Conservation (phyloP, 2,113 vertebrate genomes). For the Hirundichthys speculiger region DNA sequence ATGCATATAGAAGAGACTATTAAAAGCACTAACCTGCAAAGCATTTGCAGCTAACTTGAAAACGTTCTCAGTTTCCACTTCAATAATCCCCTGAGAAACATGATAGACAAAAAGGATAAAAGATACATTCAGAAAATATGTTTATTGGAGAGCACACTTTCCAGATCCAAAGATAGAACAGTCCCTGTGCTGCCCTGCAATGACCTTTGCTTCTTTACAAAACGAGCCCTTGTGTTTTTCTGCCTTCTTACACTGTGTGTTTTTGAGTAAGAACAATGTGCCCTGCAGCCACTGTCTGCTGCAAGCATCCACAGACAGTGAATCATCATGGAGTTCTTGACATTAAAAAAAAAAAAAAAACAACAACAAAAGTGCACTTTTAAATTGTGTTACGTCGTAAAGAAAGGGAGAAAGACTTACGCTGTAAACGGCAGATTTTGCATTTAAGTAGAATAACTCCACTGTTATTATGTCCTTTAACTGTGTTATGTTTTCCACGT, state of each 20-base stretch:
- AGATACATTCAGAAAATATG: slow-evolving; percentile 22
- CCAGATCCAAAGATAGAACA: slow-evolving; percentile 24
- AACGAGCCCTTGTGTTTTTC: slow-evolving; percentile 31
- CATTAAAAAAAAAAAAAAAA: slow-evolving; percentile 11
- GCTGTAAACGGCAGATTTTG: slow-evolving; percentile 96
- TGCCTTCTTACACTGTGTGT: slow-evolving; percentile 16
- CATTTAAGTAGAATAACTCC: slow-evolving; percentile 96
- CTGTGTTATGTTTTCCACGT: slow-evolving; percentile 96
- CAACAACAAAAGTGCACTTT: slow-evolving; percentile 3
- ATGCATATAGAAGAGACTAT: not conserved
- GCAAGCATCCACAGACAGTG: slow-evolving; percentile 57
- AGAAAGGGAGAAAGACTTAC: slow-evolving; percentile 74
- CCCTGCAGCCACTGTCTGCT: slow-evolving; percentile 58
- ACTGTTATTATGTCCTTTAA: slow-evolving; percentile 96
- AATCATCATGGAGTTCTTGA: slow-evolving; percentile 53
- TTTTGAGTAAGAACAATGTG: slow-evolving; percentile 53
- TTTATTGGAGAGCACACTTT: slow-evolving; percentile 2
- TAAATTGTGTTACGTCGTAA: slow-evolving; percentile 5
- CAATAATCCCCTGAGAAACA: slow-evolving; percentile 90
- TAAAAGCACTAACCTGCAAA: slow-evolving; percentile 88
- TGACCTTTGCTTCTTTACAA: slow-evolving; percentile 34
- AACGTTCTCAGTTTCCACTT: slow-evolving; percentile 96
- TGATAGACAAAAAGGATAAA: slow-evolving; percentile 9
- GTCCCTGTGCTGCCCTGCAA: slow-evolving; percentile 10
- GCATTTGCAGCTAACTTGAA: slow-evolving; percentile 97